Conservation (phyloP, 2,797 vertebrate species). For the Aselliscus stoliczkanus region DNA sequence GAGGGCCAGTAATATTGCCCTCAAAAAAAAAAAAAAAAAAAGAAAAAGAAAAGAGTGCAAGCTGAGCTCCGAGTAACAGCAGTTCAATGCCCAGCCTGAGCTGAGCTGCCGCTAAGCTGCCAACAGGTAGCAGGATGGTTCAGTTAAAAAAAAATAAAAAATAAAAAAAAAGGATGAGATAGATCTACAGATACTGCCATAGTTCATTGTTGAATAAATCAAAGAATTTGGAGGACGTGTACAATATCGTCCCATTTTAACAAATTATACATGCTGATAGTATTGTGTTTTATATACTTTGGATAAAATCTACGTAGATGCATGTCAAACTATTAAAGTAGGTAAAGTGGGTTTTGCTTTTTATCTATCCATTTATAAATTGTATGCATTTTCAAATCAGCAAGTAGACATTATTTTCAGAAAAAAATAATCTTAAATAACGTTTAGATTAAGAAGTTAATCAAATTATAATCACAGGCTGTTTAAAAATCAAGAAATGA, state of each 20-base stretch:
- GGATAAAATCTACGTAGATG: background rate
- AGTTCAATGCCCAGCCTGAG: no score
- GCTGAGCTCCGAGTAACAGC: no score
- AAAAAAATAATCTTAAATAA: conserved; percentile 36
- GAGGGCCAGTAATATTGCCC: no score
- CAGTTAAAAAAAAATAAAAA: no score
- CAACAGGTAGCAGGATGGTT: no score
- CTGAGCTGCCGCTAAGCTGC: no score
- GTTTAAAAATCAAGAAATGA: conserved; percentile 1
- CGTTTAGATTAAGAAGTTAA: conserved; percentile 27
- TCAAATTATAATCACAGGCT: conserved; percentile 47
- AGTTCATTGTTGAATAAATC: background rate
- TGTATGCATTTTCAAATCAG: background rate
- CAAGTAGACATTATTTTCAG: background rate
- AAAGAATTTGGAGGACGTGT: background rate
- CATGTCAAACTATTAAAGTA: background rate
- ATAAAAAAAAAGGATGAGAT: background rate
- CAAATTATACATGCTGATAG: background rate
- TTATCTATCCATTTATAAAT: conserved; percentile 24
- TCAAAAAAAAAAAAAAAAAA: no score
- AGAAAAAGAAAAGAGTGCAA: no score
- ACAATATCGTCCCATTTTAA: background rate
- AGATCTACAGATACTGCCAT: background rate
- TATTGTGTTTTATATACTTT: background rate
- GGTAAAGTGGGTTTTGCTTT: background rate